These are phyloP conservation scores for Epizoanthus fatuus DNA, from an alignment of 92 coral and sea anemone species.

Conservation along the genomic window DNA sequence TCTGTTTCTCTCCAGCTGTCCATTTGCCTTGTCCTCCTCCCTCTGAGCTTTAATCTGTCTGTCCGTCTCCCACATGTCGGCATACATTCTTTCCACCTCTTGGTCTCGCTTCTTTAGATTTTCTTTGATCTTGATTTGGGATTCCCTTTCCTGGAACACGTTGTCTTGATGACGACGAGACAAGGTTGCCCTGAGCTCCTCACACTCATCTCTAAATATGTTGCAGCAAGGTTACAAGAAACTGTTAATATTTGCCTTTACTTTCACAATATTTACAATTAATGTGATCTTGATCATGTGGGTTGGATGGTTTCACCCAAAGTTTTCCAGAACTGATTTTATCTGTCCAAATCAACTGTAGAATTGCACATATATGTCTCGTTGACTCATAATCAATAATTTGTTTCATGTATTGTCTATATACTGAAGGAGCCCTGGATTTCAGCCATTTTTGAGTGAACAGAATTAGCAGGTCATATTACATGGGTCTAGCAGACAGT, in stretches of 20 bases:
- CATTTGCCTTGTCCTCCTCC: slow-evolving; percentile 86
- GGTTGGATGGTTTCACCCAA: too few species aligned
- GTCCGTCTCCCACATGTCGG: slow-evolving; percentile 96
- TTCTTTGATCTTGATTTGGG: slow-evolving; percentile 90
- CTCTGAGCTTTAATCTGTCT: slow-evolving; percentile 80
- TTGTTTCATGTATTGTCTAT: too few species aligned
- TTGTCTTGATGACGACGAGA: slow-evolving; percentile 94
- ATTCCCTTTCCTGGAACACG: slow-evolving; percentile 88
- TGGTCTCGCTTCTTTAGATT: slow-evolving; percentile 79
- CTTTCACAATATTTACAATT: too few species aligned
- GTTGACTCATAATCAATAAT: too few species aligned
- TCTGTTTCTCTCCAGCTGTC: slow-evolving; percentile 93
- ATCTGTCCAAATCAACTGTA: too few species aligned
- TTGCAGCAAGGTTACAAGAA: not conserved
- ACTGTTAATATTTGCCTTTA: not conserved
- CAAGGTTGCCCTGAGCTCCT: slow-evolving; percentile 91
- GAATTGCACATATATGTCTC: too few species aligned
- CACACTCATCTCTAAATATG: slow-evolving; percentile 84
- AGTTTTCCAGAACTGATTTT: not conserved
- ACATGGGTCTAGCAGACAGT: too few species aligned
- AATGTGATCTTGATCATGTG: too few species aligned
- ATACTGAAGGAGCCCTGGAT: too few species aligned
- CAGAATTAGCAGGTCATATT: too few species aligned
- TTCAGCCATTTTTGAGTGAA: too few species aligned
- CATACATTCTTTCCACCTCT: slow-evolving; percentile 88